Conservation (phyloP, 2,113 vertebrate genomes). For the Cyprinodon variegatus region DNA sequence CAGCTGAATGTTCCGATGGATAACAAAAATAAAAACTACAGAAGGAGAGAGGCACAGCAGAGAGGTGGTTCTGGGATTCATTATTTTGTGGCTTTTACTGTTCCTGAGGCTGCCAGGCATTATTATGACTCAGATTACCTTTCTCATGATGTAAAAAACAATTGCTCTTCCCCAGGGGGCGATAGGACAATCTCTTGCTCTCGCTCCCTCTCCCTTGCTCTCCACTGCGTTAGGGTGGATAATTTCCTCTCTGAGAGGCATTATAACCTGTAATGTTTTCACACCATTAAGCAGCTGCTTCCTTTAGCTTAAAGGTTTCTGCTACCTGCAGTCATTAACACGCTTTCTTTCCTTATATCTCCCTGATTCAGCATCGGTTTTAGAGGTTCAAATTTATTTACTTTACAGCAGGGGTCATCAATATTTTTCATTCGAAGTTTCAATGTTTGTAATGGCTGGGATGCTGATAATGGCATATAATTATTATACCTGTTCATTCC, state of each 20-base stretch:
- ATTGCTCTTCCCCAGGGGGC: background rate
- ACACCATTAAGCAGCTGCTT: constrained; percentile 36
- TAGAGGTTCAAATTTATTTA: too few relatives aligned
- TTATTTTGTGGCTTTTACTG: constrained; percentile 22
- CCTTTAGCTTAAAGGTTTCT: constrained; percentile 20
- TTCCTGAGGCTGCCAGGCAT: constrained; percentile 11
- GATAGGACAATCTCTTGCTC: background rate
- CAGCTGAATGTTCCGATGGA: background rate
- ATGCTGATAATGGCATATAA: too few relatives aligned
- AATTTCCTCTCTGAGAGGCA: constrained; percentile 37
- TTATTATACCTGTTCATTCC: too few relatives aligned
- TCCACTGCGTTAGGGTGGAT: constrained; percentile 29
- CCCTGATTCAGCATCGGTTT: background rate
- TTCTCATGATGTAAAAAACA: background rate
- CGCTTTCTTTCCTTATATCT: fast-evolving
- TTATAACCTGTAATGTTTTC: constrained; percentile 35
- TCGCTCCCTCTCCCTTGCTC: background rate
- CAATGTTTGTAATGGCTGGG: too few relatives aligned
- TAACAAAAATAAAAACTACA: too few relatives aligned
- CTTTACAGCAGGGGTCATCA: too few relatives aligned
- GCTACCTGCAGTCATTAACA: constrained; percentile 11
- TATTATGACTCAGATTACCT: constrained; percentile 33
- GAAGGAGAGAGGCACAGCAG: background rate
- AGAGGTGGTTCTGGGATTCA: background rate
- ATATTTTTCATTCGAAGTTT: too few relatives aligned